Conservation (phyloP, 2,113 vertebrate genomes). For the Aphyosemion australe region DNA sequence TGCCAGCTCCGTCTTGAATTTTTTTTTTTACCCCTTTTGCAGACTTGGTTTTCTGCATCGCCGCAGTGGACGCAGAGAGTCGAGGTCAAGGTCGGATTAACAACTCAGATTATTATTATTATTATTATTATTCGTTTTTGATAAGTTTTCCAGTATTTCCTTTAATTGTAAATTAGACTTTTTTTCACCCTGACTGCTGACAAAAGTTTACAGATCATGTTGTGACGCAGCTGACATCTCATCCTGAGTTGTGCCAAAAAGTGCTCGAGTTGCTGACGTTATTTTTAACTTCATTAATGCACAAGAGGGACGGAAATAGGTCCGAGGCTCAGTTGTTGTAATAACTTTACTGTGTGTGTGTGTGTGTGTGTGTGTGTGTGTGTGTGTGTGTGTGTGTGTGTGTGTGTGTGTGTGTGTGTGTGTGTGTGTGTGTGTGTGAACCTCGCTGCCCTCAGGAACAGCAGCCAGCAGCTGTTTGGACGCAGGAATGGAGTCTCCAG, state of each 20-base stretch:
- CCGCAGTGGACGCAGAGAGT: constrained; percentile 75
- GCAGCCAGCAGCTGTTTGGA: constrained; percentile 71
- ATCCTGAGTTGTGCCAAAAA: constrained; percentile 13
- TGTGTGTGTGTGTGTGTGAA: constrained; percentile 30
- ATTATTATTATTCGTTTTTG: background rate
- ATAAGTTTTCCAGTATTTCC: background rate
- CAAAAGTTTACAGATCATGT: background rate
- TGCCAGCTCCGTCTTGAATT: constrained; percentile 69
- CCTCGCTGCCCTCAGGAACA: constrained; percentile 62
- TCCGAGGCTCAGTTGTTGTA: constrained; percentile 46
- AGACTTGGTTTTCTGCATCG: constrained; percentile 72
- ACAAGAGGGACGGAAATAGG: constrained; percentile 37
- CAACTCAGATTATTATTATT: background rate
- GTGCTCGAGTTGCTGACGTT: constrained; percentile 30
- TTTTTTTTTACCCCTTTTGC: constrained; percentile 84
- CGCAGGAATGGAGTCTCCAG: constrained; percentile 55
- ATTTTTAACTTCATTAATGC: constrained; percentile 70
- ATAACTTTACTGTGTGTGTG: constrained; percentile 38
- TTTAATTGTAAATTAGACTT: background rate
- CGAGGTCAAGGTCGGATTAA: constrained; percentile 76
- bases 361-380: constrained; percentile 27
- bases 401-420: constrained; percentile 25
- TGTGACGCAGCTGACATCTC: constrained; percentile 1
- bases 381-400: constrained; percentile 25
- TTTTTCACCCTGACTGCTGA: background rate